A percentile compares a stretch with the other conserved stretches of the same genome.
Conservation (phyloP, 2,888 invertebrate genomes). For the Hirudinaria manillensis region DNA sequence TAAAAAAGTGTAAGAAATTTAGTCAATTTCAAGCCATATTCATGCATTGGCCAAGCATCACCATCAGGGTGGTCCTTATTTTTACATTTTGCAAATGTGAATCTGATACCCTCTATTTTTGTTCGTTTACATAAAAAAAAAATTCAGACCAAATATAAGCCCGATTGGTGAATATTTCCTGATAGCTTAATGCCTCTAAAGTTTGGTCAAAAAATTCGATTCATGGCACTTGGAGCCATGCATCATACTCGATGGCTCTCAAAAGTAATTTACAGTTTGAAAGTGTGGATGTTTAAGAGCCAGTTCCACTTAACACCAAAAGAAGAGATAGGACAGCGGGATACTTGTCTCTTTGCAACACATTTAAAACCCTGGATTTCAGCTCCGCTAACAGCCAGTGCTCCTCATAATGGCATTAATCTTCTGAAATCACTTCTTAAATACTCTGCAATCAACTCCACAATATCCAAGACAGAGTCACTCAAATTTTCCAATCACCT, state of each 20-base stretch:
- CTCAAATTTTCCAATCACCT: slow-evolving; percentile 23
- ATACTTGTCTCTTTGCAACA: slow-evolving; percentile 22
- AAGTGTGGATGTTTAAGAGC: slow-evolving; percentile 24
- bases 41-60: background rate
- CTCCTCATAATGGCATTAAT: slow-evolving; percentile 1
- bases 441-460: background rate
- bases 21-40: too few species aligned
- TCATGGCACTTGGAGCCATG: slow-evolving; percentile 27
- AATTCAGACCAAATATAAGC: background rate
- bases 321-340: slow-evolving; percentile 20
- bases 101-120: background rate
- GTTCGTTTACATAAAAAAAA: background rate
- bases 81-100: background rate
- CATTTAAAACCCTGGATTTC: slow-evolving; percentile 13
- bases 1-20: too few species aligned
- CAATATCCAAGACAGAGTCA: slow-evolving; percentile 10
- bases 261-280: slow-evolving; percentile 14
- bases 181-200: background rate
- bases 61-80: background rate
- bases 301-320: slow-evolving; percentile 26
- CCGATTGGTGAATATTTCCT: background rate
- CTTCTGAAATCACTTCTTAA: slow-evolving; percentile 13
- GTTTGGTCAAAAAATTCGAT: background rate
- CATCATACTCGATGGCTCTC: slow-evolving; percentile 21
- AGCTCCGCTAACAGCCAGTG: slow-evolving; percentile 24